These are phyloP conservation scores for Aricia agestis DNA, from an alignment of 1,140 invertebrate species.

Conservation along the genomic window DNA sequence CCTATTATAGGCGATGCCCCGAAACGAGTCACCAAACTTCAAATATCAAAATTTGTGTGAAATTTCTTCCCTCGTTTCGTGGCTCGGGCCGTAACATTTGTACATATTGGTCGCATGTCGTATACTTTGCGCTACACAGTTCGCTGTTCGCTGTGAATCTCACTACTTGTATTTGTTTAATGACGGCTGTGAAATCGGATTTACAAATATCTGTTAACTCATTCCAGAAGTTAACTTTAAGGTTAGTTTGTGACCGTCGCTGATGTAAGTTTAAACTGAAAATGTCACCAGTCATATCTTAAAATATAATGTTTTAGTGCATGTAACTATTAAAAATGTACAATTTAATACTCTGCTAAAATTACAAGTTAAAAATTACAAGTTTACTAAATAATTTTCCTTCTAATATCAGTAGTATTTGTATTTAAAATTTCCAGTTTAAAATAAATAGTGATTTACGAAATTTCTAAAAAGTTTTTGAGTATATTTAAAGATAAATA, in stretches of 20 bases:
- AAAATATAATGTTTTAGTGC: neutral
- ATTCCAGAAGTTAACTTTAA: neutral
- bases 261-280: neutral
- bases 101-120: neutral
- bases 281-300: neutral
- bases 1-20: no score
- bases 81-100: constrained; percentile 15
- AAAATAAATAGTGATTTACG: neutral
- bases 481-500: neutral
- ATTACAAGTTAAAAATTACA: neutral
- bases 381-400: neutral
- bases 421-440: neutral
- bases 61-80: neutral
- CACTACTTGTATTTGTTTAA: neutral
- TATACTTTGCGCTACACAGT: neutral
- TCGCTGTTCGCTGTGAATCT: neutral
- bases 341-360: neutral
- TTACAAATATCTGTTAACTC: constrained; percentile 11
- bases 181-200: constrained; percentile 11
- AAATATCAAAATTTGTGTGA: no score
- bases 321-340: neutral
- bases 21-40: no score
- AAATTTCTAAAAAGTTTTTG: neutral
- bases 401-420: neutral
- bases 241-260: neutral